A percentile compares a stretch with the other conserved stretches of the same genome.
Conservation (phyloP, 1,140 invertebrate genomes). For the Drosophila subpulchrella region DNA sequence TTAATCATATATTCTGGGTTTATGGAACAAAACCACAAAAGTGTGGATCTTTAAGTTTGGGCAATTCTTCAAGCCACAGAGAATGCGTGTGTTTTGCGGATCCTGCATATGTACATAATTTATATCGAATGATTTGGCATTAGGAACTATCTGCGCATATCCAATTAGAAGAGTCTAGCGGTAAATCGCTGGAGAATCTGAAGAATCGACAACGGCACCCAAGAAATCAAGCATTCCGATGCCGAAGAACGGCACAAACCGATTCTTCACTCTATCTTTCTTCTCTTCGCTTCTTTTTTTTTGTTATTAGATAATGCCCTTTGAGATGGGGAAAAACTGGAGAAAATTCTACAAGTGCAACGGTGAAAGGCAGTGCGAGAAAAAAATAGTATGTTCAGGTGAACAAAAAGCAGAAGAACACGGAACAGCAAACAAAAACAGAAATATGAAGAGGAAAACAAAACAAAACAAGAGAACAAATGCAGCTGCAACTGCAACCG, state of each 20-base stretch:
- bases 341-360: conserved; percentile 13
- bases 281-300: neutral
- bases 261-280: neutral
- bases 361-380: conserved; percentile 45
- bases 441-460: conserved; percentile 5
- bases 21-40: neutral
- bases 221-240: conserved; percentile 9
- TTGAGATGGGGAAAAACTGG: neutral
- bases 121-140: conserved; percentile 61
- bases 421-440: conserved; percentile 26
- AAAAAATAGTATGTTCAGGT: conserved; percentile 22
- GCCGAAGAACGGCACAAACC: conserved; percentile 10
- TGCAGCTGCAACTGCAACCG: conserved; percentile 39
- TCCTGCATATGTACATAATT: conserved; percentile 8
- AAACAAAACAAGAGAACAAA: conserved; percentile 23
- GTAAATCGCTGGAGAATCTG: conserved; percentile 29
- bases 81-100: neutral
- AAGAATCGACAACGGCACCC: conserved; percentile 24
- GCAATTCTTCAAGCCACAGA: neutral
- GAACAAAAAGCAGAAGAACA: conserved; percentile 10
- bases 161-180: conserved; percentile 45
- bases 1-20: neutral
- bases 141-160: conserved; percentile 57
- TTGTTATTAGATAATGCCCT: conserved; percentile 24
- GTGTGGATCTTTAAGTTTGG: neutral